These are phyloP conservation scores for Pipistrellus nathusii DNA, from an alignment of 2,797 vertebrate species.

Conservation along the genomic window DNA sequence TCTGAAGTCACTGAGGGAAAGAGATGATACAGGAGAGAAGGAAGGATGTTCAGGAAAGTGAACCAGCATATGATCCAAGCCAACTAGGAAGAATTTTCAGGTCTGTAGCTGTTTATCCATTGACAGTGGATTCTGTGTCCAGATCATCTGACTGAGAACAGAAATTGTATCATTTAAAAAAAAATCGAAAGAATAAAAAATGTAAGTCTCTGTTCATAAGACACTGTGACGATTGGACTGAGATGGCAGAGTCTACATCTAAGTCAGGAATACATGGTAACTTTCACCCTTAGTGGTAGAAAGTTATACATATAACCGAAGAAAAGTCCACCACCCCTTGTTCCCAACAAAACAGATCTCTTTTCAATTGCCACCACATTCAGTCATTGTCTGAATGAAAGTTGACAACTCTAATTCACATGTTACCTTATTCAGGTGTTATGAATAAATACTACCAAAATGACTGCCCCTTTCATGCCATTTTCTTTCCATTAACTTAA, in stretches of 20 bases:
- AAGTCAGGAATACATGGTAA: background rate
- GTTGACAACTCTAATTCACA: background rate
- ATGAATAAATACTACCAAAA: background rate
- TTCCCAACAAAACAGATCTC: background rate
- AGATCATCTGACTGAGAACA: background rate
- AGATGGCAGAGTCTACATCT: background rate
- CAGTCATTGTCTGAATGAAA: background rate
- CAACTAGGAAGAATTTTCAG: background rate
- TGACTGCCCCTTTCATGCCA: background rate
- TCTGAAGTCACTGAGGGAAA: background rate
- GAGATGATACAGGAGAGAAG: background rate
- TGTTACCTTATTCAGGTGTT: background rate
- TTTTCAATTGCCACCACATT: background rate
- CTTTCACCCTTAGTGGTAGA: background rate
- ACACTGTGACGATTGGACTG: background rate
- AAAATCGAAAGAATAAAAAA: background rate
- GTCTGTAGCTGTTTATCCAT: background rate
- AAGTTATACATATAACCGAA: background rate
- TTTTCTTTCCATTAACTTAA: constrained; percentile 16
- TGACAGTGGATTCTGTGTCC: background rate
- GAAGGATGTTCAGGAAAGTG: background rate
- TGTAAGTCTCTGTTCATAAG: background rate
- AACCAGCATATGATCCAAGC: background rate
- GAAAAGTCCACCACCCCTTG: background rate
- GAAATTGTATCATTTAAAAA: background rate